These are phyloP conservation scores for Anabas testudineus DNA, from an alignment of 2,797 vertebrate species.

Conservation along the genomic window DNA sequence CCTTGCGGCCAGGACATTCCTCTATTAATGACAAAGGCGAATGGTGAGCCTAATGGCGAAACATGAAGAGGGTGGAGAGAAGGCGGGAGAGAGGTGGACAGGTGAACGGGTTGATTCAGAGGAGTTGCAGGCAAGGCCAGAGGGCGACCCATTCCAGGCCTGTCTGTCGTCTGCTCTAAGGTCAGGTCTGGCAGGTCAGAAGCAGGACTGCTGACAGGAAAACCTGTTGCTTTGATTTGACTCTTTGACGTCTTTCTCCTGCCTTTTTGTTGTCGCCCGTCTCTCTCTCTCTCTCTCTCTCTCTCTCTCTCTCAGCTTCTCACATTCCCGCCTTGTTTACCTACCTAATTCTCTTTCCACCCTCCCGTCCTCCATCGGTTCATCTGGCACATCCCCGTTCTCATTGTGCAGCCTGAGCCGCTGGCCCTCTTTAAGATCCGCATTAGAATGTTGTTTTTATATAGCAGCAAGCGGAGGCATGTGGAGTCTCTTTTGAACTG, in stretches of 20 bases:
- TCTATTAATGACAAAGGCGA: slow-evolving; percentile 72
- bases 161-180: slow-evolving; percentile 42
- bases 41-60: slow-evolving; percentile 64
- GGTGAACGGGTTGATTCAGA: slow-evolving; percentile 64
- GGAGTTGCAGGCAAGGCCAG: slow-evolving; percentile 53
- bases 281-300: slow-evolving; percentile 15
- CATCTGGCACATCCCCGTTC: slow-evolving; percentile 70
- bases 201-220: slow-evolving; percentile 48
- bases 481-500: slow-evolving; percentile 80
- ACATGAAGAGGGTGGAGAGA: slow-evolving; percentile 61
- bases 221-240: slow-evolving; percentile 53
- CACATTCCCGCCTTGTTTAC: slow-evolving; percentile 43
- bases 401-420: slow-evolving; percentile 76
- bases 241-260: slow-evolving; percentile 38
- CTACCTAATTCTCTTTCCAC: slow-evolving; percentile 48
- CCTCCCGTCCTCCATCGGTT: slow-evolving; percentile 51
- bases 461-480: slow-evolving; percentile 84
- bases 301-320: slow-evolving; percentile 17
- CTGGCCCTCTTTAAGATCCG: slow-evolving; percentile 75
- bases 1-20: slow-evolving; percentile 68
- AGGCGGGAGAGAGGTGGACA: slow-evolving; percentile 35
- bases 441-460: slow-evolving; percentile 84
- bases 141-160: slow-evolving; percentile 38
- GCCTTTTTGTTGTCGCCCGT: slow-evolving; percentile 19
- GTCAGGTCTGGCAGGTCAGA: slow-evolving; percentile 44